Evolutionary conservation across 2,113 vertebrate genomes (phyloP), one percentile per base, ranked within the genome.

Genomic region (Oryzias woworae): DNA sequence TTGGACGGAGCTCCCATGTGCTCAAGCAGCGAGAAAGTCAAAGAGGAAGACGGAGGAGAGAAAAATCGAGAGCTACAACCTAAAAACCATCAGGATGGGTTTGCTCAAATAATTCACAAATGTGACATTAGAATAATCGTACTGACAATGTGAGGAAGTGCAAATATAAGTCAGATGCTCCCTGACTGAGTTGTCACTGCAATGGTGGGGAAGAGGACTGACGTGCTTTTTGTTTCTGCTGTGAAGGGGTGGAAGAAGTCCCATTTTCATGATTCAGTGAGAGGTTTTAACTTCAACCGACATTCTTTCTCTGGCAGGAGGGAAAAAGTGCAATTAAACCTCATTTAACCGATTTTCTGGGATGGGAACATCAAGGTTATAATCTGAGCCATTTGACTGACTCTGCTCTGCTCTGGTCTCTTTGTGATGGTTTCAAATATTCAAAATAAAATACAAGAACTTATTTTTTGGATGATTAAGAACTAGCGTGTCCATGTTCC

Each of bases 71-170:
- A 75, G 48, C 67, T 67, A 47, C 13, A 0, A 45, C 47, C 70
- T 60, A 46, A 74, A 87, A 83, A 75, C 68, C 86, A 79, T 86
- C 83, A 87, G 45, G 51, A 72, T 18, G 56, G 80, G 81, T 73
- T 71, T 20, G 69, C 20, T 73, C 78, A 77, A 74, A 87, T 84
- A 70, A 83, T 80, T 87, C 81, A 85, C 63, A 42, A 76, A 85
- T 80, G 67, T 77, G 85, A 80, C 79, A 87, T 83, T 70, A 66
- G 74, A 77, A 23, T 72, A 70, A 72, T 66, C 77, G 14, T 80
- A 54, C 87, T 80, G 88, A 52, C 53, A 53, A 71, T 58, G 56
- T 76, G 65, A 64, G 80, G 41, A 75, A 2, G 62, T 48, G 36
- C 73, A 85, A 89, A 83, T 72, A 80, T 43, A 58, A 65, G 69